Evolutionary conservation across 2,888 invertebrate genomes (phyloP).

Genomic region (Caenorhabditis virilis): DNA sequence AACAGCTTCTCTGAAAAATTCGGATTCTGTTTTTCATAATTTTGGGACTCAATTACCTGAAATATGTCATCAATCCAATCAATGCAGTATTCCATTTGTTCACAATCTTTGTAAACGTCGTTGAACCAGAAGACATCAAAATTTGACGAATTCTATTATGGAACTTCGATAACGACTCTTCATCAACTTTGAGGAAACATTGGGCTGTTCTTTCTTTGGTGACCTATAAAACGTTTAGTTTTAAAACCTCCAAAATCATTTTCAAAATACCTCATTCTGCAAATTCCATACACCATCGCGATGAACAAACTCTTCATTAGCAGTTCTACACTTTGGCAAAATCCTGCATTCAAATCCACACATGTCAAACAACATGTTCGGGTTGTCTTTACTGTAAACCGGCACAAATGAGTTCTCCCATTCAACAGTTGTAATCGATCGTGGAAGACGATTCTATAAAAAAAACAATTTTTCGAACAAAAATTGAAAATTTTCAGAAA

Average conservation of each 20-base stretch:
- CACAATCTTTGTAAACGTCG: conserved; percentile 99
- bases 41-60: too few species aligned
- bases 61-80: conserved; percentile 99
- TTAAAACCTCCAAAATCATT: neutral
- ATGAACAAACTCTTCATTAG: conserved; percentile 88
- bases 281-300: conserved; percentile 99
- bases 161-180: conserved; percentile 94
- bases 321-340: conserved; percentile 80
- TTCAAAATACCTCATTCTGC: conserved; percentile 82
- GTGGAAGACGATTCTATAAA: conserved; percentile 83
- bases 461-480: neutral
- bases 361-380: conserved; percentile 98
- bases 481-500: conserved; percentile 1
- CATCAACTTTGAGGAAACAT: conserved; percentile 96
- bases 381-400: conserved; percentile 98
- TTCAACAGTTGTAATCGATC: conserved; percentile 96
- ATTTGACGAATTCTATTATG: conserved; percentile 98
- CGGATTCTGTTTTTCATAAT: too few species aligned
- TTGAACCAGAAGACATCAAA: conserved; percentile 98
- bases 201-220: conserved; percentile 98
- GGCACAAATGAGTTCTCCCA: conserved; percentile 99
- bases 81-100: conserved; percentile 99
- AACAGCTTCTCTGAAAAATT: conserved; percentile 79
- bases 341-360: conserved; percentile 98
- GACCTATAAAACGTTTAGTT: conserved; percentile 70